These are phyloP conservation scores for Trichomalopsis sarcophagae DNA, from an alignment of 1,140 invertebrate genomes.

Conservation along the genomic window DNA sequence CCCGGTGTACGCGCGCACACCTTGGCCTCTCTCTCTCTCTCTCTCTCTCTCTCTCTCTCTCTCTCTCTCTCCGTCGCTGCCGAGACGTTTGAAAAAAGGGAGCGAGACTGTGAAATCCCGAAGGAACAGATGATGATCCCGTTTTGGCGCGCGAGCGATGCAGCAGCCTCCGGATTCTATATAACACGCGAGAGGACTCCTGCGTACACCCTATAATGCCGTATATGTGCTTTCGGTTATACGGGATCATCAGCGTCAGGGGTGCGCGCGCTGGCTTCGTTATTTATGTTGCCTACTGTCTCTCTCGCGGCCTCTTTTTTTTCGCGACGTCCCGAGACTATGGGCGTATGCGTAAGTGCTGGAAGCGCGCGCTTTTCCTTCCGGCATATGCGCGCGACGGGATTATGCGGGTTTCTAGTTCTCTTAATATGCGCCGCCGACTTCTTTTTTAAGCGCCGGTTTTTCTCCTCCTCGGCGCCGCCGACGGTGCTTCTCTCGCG, in stretches of 20 bases:
- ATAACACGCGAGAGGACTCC: background rate
- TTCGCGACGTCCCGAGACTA: conserved; percentile 16
- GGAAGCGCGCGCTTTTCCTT: conserved; percentile 25
- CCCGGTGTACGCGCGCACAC: conserved; percentile 6
- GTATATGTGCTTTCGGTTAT: conserved; percentile 34
- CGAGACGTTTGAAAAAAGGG: conserved; percentile 33
- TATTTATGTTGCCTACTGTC: conserved; percentile 15
- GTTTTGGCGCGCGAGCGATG: conserved; percentile 57
- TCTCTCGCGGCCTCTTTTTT: conserved; percentile 13
- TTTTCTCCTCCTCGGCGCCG: background rate
- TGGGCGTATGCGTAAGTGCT: background rate
- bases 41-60: too few relatives aligned
- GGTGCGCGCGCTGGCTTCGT: conserved; percentile 17
- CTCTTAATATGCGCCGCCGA: background rate
- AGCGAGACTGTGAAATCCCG: conserved; percentile 59
- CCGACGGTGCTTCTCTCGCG: background rate
- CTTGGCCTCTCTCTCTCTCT: background rate
- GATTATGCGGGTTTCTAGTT: conserved; percentile 4
- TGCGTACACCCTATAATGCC: background rate
- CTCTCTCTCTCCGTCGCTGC: background rate
- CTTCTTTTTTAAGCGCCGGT: conserved; percentile 9
- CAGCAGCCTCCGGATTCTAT: background rate
- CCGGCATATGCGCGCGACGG: background rate
- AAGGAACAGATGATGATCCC: conserved; percentile 71
- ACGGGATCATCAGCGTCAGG: conserved; percentile 34